Evolutionary conservation across 2,113 vertebrate genomes (phyloP).

Genomic region (Nothobranchius kuhntae): DNA sequence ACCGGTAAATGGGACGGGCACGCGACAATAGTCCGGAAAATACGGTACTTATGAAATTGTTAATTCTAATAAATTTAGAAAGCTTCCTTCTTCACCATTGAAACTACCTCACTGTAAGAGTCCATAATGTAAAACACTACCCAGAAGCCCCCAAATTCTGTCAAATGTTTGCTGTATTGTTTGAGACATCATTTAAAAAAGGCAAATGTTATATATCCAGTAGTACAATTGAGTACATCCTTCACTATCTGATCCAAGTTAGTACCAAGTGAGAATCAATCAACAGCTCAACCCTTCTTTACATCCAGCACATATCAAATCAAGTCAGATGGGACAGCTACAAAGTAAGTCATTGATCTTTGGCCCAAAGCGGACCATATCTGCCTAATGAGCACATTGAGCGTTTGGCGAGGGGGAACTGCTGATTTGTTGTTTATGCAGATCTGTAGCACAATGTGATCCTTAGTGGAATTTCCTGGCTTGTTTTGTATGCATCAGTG

Average conservation of each 20-base stretch:
- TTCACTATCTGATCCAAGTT: constrained; percentile 35
- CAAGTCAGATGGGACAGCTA: constrained; percentile 65
- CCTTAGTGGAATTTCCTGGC: constrained; percentile 18
- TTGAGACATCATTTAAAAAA: constrained; percentile 6
- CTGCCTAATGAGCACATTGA: constrained; percentile 49
- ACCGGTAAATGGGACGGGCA: no score
- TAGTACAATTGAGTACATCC: neutral
- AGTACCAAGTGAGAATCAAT: constrained; percentile 50
- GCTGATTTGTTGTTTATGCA: constrained; percentile 39
- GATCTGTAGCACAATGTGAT: constrained; percentile 20
- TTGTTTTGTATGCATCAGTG: constrained; percentile 11
- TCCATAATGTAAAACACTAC: neutral
- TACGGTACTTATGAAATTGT: no score
- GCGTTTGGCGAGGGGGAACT: constrained; percentile 29
- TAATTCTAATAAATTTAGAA: no score
- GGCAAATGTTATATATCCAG: neutral
- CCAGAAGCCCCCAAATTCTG: constrained; percentile 7
- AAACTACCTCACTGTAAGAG: constrained; percentile 10
- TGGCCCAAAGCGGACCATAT: constrained; percentile 47
- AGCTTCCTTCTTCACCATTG: constrained; percentile 1
- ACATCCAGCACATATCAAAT: constrained; percentile 59
- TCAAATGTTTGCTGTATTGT: neutral
- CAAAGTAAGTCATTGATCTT: constrained; percentile 64
- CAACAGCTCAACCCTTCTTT: constrained; percentile 41
- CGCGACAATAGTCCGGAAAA: no score